phyloP scores from a whole-genome alignment of 2,113 vertebrate genomes.

The Grammomys surdaster region DNA sequence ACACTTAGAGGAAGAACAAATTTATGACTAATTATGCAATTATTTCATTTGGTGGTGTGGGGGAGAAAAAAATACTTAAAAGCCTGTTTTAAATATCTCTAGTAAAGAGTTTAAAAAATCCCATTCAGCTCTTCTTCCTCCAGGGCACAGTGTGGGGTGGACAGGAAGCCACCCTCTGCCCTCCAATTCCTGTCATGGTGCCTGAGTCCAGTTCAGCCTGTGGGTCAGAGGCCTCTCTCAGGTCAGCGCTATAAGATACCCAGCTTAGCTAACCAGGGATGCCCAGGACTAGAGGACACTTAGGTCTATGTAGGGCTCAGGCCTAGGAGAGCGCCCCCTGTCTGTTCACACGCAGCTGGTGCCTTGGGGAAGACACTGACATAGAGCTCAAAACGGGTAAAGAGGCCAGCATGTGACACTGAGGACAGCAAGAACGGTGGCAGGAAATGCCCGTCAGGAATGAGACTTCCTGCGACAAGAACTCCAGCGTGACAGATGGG shows the following conservation, averaged over 20 bases:
- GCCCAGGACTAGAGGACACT: not conserved
- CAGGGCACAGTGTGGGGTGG: not conserved
- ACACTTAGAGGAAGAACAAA: slow-evolving; percentile 65
- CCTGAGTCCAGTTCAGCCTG: not conserved
- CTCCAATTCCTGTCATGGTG: not conserved
- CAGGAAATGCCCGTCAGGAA: rapidly evolving
- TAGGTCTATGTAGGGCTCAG: not conserved
- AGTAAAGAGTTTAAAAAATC: slow-evolving; percentile 59
- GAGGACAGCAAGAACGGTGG: rapidly evolving
- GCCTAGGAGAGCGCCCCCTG: not conserved
- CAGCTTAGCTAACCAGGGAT: not conserved
- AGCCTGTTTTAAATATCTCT: slow-evolving; percentile 66
- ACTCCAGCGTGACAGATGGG: rapidly evolving
- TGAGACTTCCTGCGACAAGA: not conserved
- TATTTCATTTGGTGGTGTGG: slow-evolving; percentile 66
- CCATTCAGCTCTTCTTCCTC: not conserved
- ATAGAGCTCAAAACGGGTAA: not conserved
- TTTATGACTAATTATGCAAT: slow-evolving; percentile 82
- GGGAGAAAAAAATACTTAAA: slow-evolving; percentile 59
- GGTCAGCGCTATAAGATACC: not conserved
- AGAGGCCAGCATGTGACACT: rapidly evolving
- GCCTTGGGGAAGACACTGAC: rapidly evolving
- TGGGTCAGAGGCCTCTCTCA: not conserved
- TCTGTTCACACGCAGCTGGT: not conserved
- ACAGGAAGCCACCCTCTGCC: not conserved